Percentiles rank a stretch among this genome's conserved stretches.
Evolutionary conservation across 2,113 vertebrate species (phyloP).

Genomic region (Coreoperca whiteheadi): DNA sequence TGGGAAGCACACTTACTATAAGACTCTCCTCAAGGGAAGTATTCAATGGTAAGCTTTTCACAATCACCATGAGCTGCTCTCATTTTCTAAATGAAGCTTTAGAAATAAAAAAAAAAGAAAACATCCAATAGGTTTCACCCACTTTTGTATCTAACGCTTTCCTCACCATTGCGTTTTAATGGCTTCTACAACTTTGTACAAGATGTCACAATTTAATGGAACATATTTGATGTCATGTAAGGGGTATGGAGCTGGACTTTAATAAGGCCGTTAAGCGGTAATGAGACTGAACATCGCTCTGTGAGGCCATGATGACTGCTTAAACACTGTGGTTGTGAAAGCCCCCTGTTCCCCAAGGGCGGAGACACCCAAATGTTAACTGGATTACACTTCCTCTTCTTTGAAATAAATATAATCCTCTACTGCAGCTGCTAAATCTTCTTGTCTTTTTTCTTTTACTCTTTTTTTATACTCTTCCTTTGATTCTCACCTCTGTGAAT

Average conservation of each 20-base stretch:
- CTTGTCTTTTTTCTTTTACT: constrained; percentile 38
- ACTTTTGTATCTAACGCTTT: constrained; percentile 56
- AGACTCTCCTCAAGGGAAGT: constrained; percentile 70
- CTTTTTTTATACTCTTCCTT: constrained; percentile 35
- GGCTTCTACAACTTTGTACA: constrained; percentile 78
- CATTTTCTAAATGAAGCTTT: constrained; percentile 77
- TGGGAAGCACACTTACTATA: constrained; percentile 70
- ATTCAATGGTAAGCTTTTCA: constrained; percentile 75
- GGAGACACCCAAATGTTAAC: constrained; percentile 72
- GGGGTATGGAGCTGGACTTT: constrained; percentile 75
- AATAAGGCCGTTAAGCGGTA: constrained; percentile 81
- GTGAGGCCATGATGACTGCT: constrained; percentile 67
- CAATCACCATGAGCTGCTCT: constrained; percentile 67
- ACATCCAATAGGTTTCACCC: constrained; percentile 51
- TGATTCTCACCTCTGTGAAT: constrained; percentile 48
- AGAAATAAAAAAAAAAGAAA: constrained; percentile 43
- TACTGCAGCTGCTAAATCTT: constrained; percentile 50
- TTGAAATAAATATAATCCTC: constrained; percentile 70
- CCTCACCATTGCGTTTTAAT: constrained; percentile 71
- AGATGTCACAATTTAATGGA: constrained; percentile 80
- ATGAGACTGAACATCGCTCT: constrained; percentile 78
- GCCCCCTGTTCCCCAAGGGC: constrained; percentile 52
- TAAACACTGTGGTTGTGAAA: constrained; percentile 58
- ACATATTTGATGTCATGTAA: constrained; percentile 80
- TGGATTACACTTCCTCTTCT: constrained; percentile 69